phyloP scores from a whole-genome alignment of 2,797 vertebrate genomes.

The Chromis chromis region DNA sequence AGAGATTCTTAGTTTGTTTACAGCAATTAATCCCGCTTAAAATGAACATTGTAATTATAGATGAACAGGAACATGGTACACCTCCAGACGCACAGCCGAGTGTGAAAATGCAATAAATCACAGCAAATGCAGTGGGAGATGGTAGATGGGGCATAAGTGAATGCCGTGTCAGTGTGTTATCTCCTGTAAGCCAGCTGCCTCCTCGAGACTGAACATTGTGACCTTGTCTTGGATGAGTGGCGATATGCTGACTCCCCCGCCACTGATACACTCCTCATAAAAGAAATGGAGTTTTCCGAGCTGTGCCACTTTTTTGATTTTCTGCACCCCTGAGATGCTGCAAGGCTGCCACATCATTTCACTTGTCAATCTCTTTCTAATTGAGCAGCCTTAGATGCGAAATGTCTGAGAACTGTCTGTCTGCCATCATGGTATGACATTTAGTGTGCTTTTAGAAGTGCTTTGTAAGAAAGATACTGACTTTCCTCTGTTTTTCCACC shows the following conservation, averaged over 20 bases:
- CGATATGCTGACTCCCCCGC: slow-evolving; percentile 14
- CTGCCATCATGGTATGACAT: no score
- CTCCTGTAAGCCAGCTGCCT: slow-evolving; percentile 54
- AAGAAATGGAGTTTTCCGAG: slow-evolving; percentile 5
- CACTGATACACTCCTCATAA: slow-evolving; percentile 19
- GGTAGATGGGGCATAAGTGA: not conserved
- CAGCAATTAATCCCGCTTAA: not conserved
- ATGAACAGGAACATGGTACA: not conserved
- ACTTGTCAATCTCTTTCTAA: no score
- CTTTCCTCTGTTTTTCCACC: not conserved
- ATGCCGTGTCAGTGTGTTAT: slow-evolving; percentile 31
- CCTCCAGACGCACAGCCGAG: not conserved
- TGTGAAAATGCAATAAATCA: slow-evolving; percentile 3
- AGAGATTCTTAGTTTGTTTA: no score
- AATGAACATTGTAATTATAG: not conserved
- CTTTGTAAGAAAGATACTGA: no score
- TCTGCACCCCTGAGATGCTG: slow-evolving; percentile 1
- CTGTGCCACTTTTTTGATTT: slow-evolving; percentile 5
- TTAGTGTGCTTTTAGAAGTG: no score
- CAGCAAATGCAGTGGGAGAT: not conserved
- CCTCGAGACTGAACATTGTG: slow-evolving; percentile 33
- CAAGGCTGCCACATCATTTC: not conserved
- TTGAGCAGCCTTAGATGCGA: no score
- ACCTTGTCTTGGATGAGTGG: slow-evolving; percentile 54
- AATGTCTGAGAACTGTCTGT: no score